Base-by-base conservation (phyloP, 2,797 vertebrate genomes). In the Valencia hispanica region DNA sequence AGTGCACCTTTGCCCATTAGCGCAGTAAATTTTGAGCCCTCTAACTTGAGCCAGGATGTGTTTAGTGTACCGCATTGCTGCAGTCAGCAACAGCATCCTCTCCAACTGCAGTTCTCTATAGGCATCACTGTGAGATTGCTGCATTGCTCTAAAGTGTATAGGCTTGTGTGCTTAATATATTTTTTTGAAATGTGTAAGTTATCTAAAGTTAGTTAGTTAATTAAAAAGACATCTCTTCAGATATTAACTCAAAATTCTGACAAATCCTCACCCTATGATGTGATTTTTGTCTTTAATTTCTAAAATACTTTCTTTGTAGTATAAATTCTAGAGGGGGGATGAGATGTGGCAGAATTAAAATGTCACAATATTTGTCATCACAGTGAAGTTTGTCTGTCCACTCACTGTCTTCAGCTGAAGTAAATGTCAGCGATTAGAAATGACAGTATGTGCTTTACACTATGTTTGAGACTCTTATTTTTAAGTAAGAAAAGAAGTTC, bases 31-130 rank as follows among this genome's bases (percentile, higher is more conserved):
- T n/a, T 89, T 89, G 88, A 92, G 90, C 84, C 87, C 83, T 90
- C 80, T 74, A 89, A 89, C 85, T 90, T 84, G 81, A 89, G 87
- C 88, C 83, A 85, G 85, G 86, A 84, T 53, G 69, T 82, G 86
- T 85, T 80, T 90, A 81, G 82, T 88, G 81, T 94, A 91, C 93
- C 90, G 94, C 95, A 95, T 86, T 95, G 94, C 94, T 94, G 94
- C 93, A 93, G 93, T 91, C 85, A 89, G 84, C 89, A 86, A 79
- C 84, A 83, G 88, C 82, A 81, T 78, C 80, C 82, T 80, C 77
- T 86, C 80, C 70, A 75, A 86, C 86, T 85, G 85, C 91, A 90
- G 87, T 87, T 89, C 84, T 85, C 87, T 77, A 81, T 82, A 83
- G 86, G 80, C 84, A 59, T 75, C 88, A 82, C 77, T 79, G 68